Evolutionary conservation across 2,797 vertebrate genomes (phyloP).

Genomic region (Scolopax rusticola): DNA sequence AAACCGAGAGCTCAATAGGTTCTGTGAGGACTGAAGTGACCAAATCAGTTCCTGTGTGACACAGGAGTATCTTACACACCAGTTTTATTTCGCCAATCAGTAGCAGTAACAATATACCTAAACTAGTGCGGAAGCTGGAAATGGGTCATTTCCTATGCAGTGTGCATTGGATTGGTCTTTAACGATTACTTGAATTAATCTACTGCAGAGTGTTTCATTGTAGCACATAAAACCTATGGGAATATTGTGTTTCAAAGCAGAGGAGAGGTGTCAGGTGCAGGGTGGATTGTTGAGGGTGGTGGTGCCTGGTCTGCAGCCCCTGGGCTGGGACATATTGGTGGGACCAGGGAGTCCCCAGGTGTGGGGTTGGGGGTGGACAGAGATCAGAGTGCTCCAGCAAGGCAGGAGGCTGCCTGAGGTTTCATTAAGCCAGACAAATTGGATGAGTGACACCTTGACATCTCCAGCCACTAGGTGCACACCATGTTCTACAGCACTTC

Average conservation of each 20-base stretch:
- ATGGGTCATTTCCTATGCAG: not conserved
- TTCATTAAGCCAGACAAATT: not conserved
- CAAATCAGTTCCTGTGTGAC: not conserved
- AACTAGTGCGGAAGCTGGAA: not conserved
- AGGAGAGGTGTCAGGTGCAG: accelerated
- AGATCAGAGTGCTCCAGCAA: not conserved
- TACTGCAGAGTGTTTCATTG: not conserved
- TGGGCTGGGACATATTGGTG: accelerated
- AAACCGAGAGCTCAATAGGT: not conserved
- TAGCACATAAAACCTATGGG: not conserved
- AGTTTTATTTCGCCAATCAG: not conserved
- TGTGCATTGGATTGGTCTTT: not conserved
- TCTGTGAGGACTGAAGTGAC: not conserved
- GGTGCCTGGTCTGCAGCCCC: not conserved
- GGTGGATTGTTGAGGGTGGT: not conserved
- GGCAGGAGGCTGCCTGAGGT: not conserved
- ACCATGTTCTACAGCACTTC: accelerated
- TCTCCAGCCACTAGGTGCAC: not conserved
- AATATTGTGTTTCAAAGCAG: not conserved
- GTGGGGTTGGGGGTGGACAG: accelerated
- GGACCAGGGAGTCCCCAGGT: not conserved
- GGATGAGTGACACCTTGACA: not conserved
- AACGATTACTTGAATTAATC: not conserved
- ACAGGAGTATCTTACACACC: not conserved
- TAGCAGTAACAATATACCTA: not conserved